Evolutionary conservation across 2,888 invertebrate genomes (phyloP).

Genomic region (Pseudococcus longispinus): DNA sequence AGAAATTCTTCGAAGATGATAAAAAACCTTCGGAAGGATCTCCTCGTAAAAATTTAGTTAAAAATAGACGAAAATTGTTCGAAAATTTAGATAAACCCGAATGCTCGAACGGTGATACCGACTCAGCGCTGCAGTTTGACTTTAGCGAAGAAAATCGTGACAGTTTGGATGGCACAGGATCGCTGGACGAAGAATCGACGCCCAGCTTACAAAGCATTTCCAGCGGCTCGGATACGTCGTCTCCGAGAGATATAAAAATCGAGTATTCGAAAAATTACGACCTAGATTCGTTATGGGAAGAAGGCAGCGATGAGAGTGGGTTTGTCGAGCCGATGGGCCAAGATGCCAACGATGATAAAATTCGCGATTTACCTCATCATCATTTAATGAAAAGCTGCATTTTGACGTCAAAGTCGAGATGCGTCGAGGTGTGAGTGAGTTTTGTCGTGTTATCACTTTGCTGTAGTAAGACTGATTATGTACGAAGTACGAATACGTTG

Average conservation of each 20-base stretch:
- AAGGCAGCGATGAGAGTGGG: slow-evolving; percentile 88
- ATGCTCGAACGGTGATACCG: slow-evolving; percentile 59
- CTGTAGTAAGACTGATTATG: background rate
- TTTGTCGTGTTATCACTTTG: background rate
- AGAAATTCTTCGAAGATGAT: slow-evolving; percentile 58
- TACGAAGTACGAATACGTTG: background rate
- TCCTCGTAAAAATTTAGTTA: slow-evolving; percentile 58
- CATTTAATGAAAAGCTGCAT: slow-evolving; percentile 60
- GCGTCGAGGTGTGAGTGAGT: slow-evolving; percentile 58
- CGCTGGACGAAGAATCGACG: slow-evolving; percentile 59
- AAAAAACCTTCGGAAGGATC: slow-evolving; percentile 1
- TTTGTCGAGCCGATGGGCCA: slow-evolving; percentile 74
- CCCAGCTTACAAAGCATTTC: slow-evolving; percentile 61
- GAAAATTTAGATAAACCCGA: slow-evolving; percentile 53
- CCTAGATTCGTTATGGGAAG: slow-evolving; percentile 63
- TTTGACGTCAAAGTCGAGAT: slow-evolving; percentile 59
- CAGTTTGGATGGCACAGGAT: slow-evolving; percentile 54
- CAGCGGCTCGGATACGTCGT: slow-evolving; percentile 59
- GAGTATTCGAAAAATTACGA: slow-evolving; percentile 59
- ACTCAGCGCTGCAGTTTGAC: slow-evolving; percentile 52
- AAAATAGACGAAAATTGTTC: slow-evolving; percentile 57
- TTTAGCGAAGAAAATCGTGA: slow-evolving; percentile 50
- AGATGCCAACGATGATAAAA: slow-evolving; percentile 60
- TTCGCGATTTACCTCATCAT: slow-evolving; percentile 60
- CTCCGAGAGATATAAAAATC: slow-evolving; percentile 64